Evolutionary conservation across 2,888 invertebrate species (phyloP), one percentile per base, ranked within the genome.

Genomic region (Desoria tigrina): DNA sequence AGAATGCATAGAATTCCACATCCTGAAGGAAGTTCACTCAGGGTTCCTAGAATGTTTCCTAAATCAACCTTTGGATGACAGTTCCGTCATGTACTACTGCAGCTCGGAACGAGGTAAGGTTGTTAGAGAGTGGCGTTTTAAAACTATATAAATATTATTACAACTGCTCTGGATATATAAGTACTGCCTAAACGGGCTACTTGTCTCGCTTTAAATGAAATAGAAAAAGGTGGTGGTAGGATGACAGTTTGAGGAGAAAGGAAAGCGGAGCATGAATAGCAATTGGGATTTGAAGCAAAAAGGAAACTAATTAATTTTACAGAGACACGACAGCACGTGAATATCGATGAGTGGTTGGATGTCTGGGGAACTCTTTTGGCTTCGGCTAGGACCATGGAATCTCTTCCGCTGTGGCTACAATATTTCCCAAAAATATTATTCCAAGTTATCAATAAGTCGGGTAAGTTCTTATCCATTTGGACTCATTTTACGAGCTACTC

Each of bases 321-420:
- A 75, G 74, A 74, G 61, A 73, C 72, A 28, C 58, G 77, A 49
- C 75, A 77, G 59, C 71, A 77, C 55, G 77, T 78, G 56, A 77
- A 76, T 6, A 81, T 87, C 61, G 88, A 88, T 57, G 87, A 88
- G 63, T 89, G 89, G 89, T 78, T 89, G 61, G 84, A 85, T 39
- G 84, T 86, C 72, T 89, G 89, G 89, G 85, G 87, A 0, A 80
- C 85, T 49, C 81, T 87, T 53, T 81, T 85, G 27, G 79, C 80
- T 57, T 79, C 80, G 11, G 82, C 84, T 42, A 81, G 79, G 72
- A 82, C 84, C 68, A 84, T 88, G 78, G 80, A 83, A 1, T 86
- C 88, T 74, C 83, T 89, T 65, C 88, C 89, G 0, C 81, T 89
- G n/a, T 89, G 88, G 84, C 80, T 89, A 45, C 88, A 88, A 78